Conservation (phyloP, 2,113 vertebrate species). For the Neogale vison region DNA sequence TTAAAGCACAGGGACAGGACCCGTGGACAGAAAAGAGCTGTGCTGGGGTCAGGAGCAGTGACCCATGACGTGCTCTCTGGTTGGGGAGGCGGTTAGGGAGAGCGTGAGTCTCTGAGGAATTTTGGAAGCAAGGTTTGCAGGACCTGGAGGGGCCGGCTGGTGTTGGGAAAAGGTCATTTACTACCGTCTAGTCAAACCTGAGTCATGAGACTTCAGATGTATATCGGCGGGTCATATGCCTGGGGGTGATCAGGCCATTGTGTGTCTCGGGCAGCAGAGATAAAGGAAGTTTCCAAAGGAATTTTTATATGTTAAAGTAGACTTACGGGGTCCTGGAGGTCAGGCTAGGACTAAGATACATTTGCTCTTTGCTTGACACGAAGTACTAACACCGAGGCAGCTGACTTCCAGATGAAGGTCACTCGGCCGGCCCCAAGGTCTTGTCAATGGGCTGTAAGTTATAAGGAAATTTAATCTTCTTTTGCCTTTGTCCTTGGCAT, state of each 20-base stretch:
- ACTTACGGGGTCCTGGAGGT: background rate
- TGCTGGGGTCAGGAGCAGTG: background rate
- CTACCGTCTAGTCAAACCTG: background rate
- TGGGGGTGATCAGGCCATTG: background rate
- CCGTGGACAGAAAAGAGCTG: background rate
- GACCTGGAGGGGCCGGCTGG: background rate
- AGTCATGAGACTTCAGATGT: background rate
- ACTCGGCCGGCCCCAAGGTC: background rate
- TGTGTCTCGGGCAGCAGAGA: background rate
- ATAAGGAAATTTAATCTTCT: background rate
- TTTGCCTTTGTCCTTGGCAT: background rate
- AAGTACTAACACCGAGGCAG: background rate
- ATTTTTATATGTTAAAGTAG: background rate
- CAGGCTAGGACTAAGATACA: background rate
- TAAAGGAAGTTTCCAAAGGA: background rate
- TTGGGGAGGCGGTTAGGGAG: background rate
- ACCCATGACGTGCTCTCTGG: background rate
- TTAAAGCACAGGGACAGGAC: background rate
- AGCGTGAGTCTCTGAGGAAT: background rate
- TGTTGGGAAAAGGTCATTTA: background rate
- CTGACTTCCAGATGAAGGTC: background rate
- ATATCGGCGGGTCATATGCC: background rate
- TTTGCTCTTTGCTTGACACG: background rate
- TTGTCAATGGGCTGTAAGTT: background rate
- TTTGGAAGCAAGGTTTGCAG: background rate